Conservation (phyloP, 1,140 invertebrate species). For the Galendromus occidentalis region DNA sequence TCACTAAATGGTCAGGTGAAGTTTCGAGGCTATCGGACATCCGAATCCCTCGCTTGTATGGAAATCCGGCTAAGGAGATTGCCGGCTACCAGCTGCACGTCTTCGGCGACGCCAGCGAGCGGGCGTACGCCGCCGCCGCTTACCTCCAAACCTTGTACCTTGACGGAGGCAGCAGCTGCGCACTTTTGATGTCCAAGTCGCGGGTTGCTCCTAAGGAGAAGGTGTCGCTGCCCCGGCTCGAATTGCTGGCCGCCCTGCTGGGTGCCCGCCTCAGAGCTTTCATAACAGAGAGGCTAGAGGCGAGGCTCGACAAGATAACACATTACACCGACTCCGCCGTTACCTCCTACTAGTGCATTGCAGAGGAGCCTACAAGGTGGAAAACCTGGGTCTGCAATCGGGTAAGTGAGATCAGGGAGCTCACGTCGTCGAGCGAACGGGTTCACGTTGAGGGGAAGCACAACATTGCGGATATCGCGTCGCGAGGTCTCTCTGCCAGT, state of each 20-base stretch:
- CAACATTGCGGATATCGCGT: not conserved
- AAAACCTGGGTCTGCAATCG: not conserved
- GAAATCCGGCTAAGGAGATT: not conserved
- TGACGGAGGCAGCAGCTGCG: not conserved
- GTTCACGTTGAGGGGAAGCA: not conserved
- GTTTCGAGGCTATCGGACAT: not conserved
- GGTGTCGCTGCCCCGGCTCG: conserved; percentile 9
- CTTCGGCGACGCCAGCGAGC: conserved; percentile 16
- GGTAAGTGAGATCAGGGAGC: not conserved
- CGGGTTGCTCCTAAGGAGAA: conserved; percentile 14
- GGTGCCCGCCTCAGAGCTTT: not conserved
- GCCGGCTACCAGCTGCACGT: conserved; percentile 7
- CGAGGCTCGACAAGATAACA: not conserved
- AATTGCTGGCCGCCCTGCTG: conserved; percentile 10
- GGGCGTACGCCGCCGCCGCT: conserved; percentile 15
- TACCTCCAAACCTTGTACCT: not conserved
- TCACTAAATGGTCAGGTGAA: conserved; percentile 1
- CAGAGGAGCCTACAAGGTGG: not conserved
- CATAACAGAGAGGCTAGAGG: not conserved
- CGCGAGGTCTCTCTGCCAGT: not conserved
- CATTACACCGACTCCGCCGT: not conserved
- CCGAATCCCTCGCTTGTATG: not conserved
- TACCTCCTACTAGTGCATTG: not conserved
- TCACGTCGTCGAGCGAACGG: not conserved
- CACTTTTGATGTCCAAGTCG: conserved; percentile 7